Conservation (phyloP, 2,797 vertebrate species). For the Silurus lanzhouensis region DNA sequence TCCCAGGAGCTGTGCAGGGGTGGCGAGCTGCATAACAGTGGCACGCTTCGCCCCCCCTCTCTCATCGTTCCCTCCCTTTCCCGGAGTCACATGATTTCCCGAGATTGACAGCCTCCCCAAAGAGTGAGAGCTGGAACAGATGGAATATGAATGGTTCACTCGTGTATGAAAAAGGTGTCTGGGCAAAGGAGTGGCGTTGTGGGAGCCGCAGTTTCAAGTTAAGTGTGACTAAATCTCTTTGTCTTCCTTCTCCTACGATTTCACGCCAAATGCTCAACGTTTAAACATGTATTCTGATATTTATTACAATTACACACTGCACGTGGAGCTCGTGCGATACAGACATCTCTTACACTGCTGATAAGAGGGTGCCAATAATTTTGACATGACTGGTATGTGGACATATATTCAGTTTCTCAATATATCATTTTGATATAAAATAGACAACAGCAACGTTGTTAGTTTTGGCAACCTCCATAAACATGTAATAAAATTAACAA, state of each 20-base stretch:
- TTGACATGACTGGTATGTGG: background rate
- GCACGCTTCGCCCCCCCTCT: conserved; percentile 25
- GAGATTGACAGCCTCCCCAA: conserved; percentile 98
- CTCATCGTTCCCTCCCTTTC: conserved; percentile 67
- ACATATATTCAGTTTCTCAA: background rate
- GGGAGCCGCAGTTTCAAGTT: conserved; percentile 70
- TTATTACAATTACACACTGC: background rate
- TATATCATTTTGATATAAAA: too few relatives aligned
- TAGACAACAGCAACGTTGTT: background rate
- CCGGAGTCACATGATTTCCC: conserved; percentile 85
- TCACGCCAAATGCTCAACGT: conserved; percentile 4
- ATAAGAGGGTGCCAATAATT: conserved; percentile 6
- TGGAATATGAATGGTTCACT: conserved; percentile 97
- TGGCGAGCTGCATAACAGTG: conserved; percentile 79
- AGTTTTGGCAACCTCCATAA: background rate
- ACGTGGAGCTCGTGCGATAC: background rate
- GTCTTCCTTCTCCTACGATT: conserved; percentile 46
- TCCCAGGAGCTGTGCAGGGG: conserved; percentile 84
- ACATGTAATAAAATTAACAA: background rate
- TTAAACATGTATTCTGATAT: background rate
- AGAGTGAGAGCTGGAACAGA: conserved; percentile 94
- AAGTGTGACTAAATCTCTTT: conserved; percentile 73
- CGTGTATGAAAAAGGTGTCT: conserved; percentile 91
- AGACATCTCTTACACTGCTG: background rate
- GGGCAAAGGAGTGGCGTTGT: conserved; percentile 70